Percentiles rank a stretch among this genome's conserved stretches.
phyloP scores from a whole-genome alignment of 1,140 invertebrate species.

The Drosophila pruinosa region DNA sequence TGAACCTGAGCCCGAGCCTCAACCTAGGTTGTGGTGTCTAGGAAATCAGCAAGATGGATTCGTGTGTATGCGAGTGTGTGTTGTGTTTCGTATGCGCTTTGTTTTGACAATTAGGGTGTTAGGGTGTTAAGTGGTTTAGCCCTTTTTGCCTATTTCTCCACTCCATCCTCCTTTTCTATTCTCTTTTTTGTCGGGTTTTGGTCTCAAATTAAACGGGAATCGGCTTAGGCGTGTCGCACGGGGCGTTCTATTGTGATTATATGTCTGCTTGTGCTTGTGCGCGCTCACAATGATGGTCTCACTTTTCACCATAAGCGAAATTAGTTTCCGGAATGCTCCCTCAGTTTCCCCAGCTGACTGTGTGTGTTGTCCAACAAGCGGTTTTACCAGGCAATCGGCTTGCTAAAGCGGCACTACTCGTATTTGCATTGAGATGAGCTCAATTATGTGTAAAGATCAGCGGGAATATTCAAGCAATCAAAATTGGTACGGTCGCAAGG shows the following conservation, averaged over 20 bases:
- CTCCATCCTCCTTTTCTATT: not conserved
- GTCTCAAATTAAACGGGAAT: slow-evolving; percentile 77
- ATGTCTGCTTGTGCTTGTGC: not conserved
- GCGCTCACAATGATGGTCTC: slow-evolving; percentile 25
- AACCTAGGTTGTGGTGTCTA: not conserved
- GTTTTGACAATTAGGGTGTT: slow-evolving; percentile 82
- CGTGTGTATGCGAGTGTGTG: slow-evolving; percentile 1
- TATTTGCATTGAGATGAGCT: not conserved
- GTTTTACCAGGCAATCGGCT: not conserved
- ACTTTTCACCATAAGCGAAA: slow-evolving; percentile 46
- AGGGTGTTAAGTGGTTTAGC: slow-evolving; percentile 81
- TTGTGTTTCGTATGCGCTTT: slow-evolving; percentile 59
- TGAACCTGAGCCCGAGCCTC: not conserved
- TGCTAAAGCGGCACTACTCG: not conserved
- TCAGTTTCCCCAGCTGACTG: not conserved
- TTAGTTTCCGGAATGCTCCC: slow-evolving; percentile 40
- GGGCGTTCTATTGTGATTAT: slow-evolving; percentile 70
- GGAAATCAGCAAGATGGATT: slow-evolving; percentile 18
- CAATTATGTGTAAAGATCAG: not conserved
- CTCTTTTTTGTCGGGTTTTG: not conserved
- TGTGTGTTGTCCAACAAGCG: not conserved
- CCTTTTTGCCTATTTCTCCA: slow-evolving; percentile 44
- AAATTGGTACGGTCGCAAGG: too few species aligned
- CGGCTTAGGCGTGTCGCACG: slow-evolving; percentile 68
- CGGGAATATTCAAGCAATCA: too few species aligned